Evolutionary conservation across 2,888 invertebrate species (phyloP).

Genomic region (Myopa tessellatipennis): DNA sequence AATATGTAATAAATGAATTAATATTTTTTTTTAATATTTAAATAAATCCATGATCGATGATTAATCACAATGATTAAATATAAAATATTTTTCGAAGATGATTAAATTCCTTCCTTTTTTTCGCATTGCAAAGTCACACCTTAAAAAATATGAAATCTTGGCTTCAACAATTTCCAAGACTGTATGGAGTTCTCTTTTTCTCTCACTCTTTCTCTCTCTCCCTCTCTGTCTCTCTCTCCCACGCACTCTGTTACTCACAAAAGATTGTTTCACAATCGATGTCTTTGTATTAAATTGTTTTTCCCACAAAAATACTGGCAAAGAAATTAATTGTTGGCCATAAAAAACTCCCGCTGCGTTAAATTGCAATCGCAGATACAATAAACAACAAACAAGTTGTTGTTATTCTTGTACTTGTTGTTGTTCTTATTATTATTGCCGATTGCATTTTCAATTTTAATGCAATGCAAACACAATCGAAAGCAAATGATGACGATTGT

Average conservation of each 20-base stretch:
- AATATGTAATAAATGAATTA: too few relatives aligned
- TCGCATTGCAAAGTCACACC: too few relatives aligned
- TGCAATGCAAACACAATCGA: constrained; percentile 28
- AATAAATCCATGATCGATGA: too few relatives aligned
- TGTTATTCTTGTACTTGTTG: constrained; percentile 10
- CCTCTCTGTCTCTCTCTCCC: not conserved
- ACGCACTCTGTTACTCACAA: not conserved
- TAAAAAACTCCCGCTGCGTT: constrained; percentile 49
- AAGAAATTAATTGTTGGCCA: constrained; percentile 48
- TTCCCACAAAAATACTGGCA: constrained; percentile 14
- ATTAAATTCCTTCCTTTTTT: too few relatives aligned
- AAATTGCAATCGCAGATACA: constrained; percentile 45
- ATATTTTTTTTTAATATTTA: too few relatives aligned
- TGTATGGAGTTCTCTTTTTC: not conserved
- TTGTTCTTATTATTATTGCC: constrained; percentile 4
- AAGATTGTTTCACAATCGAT: constrained; percentile 1
- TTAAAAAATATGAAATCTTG: too few relatives aligned
- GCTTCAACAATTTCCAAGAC: too few relatives aligned
- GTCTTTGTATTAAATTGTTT: too few relatives aligned
- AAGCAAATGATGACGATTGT: constrained; percentile 2
- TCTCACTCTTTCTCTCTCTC: too few relatives aligned
- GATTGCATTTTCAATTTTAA: constrained; percentile 26
- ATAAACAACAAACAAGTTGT: not conserved
- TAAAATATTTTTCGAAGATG: too few relatives aligned
- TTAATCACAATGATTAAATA: too few relatives aligned